Conservation (phyloP, 2,797 vertebrate genomes). For the Pseudomugil tenellus region DNA sequence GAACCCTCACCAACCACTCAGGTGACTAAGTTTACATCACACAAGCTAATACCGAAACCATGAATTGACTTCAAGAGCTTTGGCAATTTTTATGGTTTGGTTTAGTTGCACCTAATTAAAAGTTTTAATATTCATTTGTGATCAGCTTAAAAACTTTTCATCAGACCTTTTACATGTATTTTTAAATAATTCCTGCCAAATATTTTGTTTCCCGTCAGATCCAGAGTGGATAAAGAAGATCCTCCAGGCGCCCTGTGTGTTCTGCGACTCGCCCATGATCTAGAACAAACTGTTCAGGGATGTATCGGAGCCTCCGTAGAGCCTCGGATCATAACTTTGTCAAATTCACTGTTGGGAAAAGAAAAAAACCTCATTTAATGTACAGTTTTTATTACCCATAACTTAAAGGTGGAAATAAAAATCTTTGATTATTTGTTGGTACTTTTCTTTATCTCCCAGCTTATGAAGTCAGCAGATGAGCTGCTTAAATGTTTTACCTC, state of each 20-base stretch:
- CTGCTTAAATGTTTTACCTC: slow-evolving; percentile 57
- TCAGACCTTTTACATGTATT: not conserved
- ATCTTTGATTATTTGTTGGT: slow-evolving; percentile 47
- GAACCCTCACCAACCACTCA: not conserved
- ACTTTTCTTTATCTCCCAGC: slow-evolving; percentile 36
- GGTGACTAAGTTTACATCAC: not conserved
- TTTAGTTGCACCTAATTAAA: not conserved
- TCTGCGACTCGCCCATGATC: slow-evolving; percentile 91
- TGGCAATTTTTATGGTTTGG: not conserved
- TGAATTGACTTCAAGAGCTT: not conserved
- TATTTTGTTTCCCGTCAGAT: slow-evolving; percentile 77
- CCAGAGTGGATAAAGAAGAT: slow-evolving; percentile 96
- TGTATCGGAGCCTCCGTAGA: slow-evolving; percentile 35
- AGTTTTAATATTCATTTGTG: not conserved
- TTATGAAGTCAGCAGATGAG: slow-evolving; percentile 31
- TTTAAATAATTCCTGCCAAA: slow-evolving; percentile 1
- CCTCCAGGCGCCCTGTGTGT: slow-evolving; percentile 89
- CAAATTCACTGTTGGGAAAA: slow-evolving; percentile 25
- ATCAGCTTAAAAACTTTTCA: not conserved
- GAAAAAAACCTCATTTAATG: slow-evolving; percentile 34
- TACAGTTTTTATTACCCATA: slow-evolving; percentile 48
- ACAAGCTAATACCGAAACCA: not conserved
- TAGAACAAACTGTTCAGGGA: slow-evolving; percentile 39
- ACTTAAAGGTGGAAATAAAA: slow-evolving; percentile 69
- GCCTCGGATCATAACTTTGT: slow-evolving; percentile 40